These are phyloP conservation scores for Fissipunctia ypsillon DNA, from an alignment of 2,888 invertebrate genomes.

Conservation along the genomic window DNA sequence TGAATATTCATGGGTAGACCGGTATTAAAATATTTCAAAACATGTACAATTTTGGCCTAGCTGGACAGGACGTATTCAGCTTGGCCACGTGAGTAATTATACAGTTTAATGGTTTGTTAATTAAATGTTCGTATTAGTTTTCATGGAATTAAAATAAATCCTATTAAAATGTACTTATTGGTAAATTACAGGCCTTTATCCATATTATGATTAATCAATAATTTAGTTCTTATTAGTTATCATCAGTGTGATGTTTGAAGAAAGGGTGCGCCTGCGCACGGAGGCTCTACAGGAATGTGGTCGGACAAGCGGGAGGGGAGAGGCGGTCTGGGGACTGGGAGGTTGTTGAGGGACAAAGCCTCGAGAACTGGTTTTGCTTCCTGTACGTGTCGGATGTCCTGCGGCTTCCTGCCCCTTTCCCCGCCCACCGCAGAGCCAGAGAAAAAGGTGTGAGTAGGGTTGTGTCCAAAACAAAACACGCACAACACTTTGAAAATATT, in stretches of 20 bases:
- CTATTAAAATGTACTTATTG: conserved; percentile 17
- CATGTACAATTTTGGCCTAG: conserved; percentile 24
- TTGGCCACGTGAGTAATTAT: conserved; percentile 21
- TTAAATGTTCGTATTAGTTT: conserved; percentile 20
- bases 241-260: conserved; percentile 71
- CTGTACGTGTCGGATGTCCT: conserved; percentile 91
- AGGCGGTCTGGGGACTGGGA: conserved; percentile 75
- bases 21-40: conserved; percentile 42
- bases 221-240: conserved; percentile 64
- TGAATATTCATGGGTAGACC: conserved; percentile 49
- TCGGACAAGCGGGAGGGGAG: conserved; percentile 77
- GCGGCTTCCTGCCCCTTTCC: conserved; percentile 89
- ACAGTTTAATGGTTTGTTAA: conserved; percentile 32
- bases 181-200: not conserved
- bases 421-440: conserved; percentile 76
- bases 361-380: conserved; percentile 90
- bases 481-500: conserved; percentile 22
- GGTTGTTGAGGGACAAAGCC: conserved; percentile 88
- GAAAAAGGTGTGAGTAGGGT: conserved; percentile 78
- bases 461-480: conserved; percentile 64
- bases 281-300: conserved; percentile 88
- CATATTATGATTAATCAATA: conserved; percentile 33
- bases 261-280: conserved; percentile 83
- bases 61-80: conserved; percentile 29
- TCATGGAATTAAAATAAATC: conserved; percentile 32